Evolutionary conservation across 1,140 invertebrate species (phyloP).

Genomic region (Scylla paramamosain): DNA sequence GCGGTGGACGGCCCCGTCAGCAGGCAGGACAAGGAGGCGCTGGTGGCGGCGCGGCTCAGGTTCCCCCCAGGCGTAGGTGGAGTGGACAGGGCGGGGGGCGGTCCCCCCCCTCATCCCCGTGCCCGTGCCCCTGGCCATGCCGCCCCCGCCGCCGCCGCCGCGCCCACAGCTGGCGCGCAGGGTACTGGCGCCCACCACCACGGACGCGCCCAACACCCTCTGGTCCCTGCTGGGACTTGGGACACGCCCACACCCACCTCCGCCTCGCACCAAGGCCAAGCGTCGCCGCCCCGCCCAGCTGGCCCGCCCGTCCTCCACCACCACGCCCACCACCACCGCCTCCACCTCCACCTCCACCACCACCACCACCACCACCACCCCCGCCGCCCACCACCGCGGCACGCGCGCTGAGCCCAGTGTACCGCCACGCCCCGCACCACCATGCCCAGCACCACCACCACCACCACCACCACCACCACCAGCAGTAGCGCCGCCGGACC

Average conservation of each 20-base stretch:
- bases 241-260: background rate
- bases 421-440: conserved; percentile 42
- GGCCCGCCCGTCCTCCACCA: background rate
- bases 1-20: background rate
- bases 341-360: background rate
- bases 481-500: background rate
- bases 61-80: conserved; percentile 43
- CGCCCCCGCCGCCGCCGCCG: background rate
- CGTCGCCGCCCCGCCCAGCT: background rate
- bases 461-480: background rate
- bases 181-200: conserved; percentile 10
- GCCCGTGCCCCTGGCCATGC: conserved; percentile 40
- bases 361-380: background rate
- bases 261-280: background rate
- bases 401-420: conserved; percentile 49
- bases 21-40: conserved; percentile 63
- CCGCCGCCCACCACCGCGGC: background rate
- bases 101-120: conserved; percentile 45
- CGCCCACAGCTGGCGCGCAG: background rate
- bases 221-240: conserved; percentile 56
- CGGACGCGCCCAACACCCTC: conserved; percentile 8
- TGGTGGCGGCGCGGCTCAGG: conserved; percentile 60
- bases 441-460: background rate
- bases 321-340: background rate
- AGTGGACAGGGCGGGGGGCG: background rate